Conservation (phyloP, 2,888 invertebrate species). For the Nomada hirtipes region DNA sequence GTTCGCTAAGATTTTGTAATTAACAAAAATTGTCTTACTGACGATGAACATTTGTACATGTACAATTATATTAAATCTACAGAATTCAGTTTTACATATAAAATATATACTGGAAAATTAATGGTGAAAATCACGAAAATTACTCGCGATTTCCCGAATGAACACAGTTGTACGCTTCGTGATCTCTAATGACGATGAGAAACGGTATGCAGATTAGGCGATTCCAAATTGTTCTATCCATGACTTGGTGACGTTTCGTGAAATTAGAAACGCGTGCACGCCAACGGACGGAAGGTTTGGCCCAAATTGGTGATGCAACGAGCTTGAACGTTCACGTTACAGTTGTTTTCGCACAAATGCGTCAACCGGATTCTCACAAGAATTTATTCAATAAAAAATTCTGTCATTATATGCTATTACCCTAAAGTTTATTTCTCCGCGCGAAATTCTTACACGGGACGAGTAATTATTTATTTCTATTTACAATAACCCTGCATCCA, state of each 20-base stretch:
- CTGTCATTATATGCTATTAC: no score
- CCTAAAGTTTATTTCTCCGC: no score
- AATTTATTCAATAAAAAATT: neutral
- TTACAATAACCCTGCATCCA: no score
- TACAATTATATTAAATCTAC: neutral
- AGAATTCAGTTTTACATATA: neutral
- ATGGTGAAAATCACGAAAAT: conserved; percentile 16
- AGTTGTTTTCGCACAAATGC: neutral
- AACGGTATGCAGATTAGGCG: conserved; percentile 45
- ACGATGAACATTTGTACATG: no score
- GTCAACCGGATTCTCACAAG: neutral
- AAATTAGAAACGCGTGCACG: conserved; percentile 62
- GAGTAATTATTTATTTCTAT: no score
- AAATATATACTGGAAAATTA: conserved; percentile 28
- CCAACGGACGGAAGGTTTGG: conserved; percentile 33
- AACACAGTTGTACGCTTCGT: conserved; percentile 25
- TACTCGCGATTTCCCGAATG: conserved; percentile 9
- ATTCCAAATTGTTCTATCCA: conserved; percentile 47
- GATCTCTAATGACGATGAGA: conserved; percentile 45
- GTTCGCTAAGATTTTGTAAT: no score
- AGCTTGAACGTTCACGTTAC: conserved; percentile 29
- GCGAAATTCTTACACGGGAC: neutral
- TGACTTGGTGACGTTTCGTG: conserved; percentile 44
- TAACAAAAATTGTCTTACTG: no score
- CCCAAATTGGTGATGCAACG: conserved; percentile 49